Evolutionary conservation across 2,797 vertebrate genomes (phyloP).

Genomic region (Sebastes oblongus): DNA sequence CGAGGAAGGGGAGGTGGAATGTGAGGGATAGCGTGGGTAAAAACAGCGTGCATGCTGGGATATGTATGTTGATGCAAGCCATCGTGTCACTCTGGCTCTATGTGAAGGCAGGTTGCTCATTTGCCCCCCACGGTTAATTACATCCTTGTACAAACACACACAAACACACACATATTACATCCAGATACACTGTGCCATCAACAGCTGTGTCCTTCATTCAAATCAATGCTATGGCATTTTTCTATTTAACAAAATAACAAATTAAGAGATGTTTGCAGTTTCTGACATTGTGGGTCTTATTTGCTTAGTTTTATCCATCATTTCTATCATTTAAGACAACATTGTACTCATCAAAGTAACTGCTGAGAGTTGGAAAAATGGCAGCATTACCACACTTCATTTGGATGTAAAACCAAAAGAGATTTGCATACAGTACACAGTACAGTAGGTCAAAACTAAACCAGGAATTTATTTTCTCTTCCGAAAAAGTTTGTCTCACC

Average conservation of each 20-base stretch:
- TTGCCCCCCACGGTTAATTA: slow-evolving; percentile 32
- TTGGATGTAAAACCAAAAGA: not conserved
- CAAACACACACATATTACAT: not conserved
- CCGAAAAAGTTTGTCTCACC: not conserved
- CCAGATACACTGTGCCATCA: not conserved
- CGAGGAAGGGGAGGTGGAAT: not conserved
- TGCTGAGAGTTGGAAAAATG: not conserved
- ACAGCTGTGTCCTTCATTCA: slow-evolving; percentile 25
- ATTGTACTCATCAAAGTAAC: too few relatives aligned
- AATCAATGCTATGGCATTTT: not conserved
- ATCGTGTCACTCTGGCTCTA: slow-evolving; percentile 26
- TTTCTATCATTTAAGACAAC: not conserved
- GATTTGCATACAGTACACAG: not conserved
- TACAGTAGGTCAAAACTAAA: not conserved
- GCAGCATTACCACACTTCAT: not conserved
- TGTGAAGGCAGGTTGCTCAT: slow-evolving; percentile 39
- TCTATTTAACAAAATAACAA: not conserved
- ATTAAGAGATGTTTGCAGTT: not conserved
- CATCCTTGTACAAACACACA: slow-evolving; percentile 2
- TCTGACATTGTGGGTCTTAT: not conserved
- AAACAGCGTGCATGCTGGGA: slow-evolving; percentile 58
- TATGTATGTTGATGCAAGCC: slow-evolving; percentile 29
- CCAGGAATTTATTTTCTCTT: not conserved
- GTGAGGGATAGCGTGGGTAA: slow-evolving; percentile 17
- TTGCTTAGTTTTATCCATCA: not conserved